Conservation (phyloP, 2,113 vertebrate genomes). For the Mohoua ochrocephala region DNA sequence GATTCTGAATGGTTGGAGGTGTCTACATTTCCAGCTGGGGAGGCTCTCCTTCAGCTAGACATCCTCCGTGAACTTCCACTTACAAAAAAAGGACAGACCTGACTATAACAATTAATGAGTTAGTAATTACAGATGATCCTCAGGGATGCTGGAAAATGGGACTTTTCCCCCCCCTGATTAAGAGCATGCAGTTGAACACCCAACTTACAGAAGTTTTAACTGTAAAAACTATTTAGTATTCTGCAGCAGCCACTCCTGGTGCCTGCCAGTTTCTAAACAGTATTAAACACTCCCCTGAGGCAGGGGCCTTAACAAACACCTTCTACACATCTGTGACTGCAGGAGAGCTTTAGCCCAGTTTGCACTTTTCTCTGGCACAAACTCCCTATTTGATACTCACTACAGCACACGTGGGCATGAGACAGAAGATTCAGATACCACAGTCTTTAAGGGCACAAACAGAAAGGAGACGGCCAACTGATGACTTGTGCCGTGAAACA, state of each 20-base stretch:
- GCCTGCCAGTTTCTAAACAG: not conserved
- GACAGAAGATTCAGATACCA: not conserved
- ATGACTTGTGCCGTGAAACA: not conserved
- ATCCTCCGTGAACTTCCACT: not conserved
- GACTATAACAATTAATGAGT: not conserved
- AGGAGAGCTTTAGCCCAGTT: not conserved
- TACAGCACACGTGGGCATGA: not conserved
- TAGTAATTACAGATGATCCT: not conserved
- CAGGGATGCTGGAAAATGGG: not conserved
- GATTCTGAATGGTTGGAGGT: not conserved
- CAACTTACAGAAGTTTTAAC: not conserved
- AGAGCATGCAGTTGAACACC: not conserved
- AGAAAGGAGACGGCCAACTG: not conserved
- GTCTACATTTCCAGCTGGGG: not conserved
- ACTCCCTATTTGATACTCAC: not conserved
- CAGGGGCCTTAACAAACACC: not conserved
- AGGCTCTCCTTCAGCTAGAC: not conserved
- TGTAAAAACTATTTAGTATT: not conserved
- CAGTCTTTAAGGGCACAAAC: not conserved
- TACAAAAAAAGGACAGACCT: not conserved
- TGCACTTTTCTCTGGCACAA: not conserved
- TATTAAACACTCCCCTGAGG: not conserved
- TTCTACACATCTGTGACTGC: not conserved
- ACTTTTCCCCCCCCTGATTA: not conserved
- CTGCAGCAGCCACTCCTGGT: not conserved